Percentiles rank a stretch among this genome's conserved stretches.
Evolutionary conservation across 35 echinoderm and acorn worm species (phyloP).

Genomic region (Lytechinus variegatus): DNA sequence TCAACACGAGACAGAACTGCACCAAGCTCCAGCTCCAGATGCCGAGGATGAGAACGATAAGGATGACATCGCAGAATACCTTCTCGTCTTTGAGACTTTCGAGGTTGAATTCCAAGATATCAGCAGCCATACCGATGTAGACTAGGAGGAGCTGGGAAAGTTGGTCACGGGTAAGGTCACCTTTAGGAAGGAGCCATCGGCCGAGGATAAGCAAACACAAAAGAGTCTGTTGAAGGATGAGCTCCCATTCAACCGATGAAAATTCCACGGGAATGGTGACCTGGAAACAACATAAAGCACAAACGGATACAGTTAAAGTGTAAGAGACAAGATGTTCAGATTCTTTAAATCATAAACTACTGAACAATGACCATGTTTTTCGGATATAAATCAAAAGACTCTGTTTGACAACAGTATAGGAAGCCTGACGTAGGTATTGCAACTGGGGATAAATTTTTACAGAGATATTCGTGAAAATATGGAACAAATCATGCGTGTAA

Average conservation of each 20-base stretch:
- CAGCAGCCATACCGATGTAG: constrained; percentile 94
- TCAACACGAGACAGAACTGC: constrained; percentile 90
- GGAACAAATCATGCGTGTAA: no score
- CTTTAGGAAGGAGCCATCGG: constrained; percentile 93
- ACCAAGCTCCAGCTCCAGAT: constrained; percentile 89
- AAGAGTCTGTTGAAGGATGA: constrained; percentile 72
- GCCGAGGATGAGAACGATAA: constrained; percentile 74
- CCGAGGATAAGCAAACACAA: constrained; percentile 76
- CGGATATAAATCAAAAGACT: no score
- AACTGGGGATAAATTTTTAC: no score
- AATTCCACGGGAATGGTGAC: constrained; percentile 55
- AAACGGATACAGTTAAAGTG: no score
- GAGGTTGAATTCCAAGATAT: constrained; percentile 88
- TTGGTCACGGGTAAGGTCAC: constrained; percentile 79
- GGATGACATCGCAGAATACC: constrained; percentile 72
- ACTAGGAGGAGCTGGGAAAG: constrained; percentile 88
- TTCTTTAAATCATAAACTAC: no score
- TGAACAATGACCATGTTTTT: no score
- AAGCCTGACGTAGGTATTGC: no score
- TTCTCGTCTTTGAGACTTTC: constrained; percentile 80
- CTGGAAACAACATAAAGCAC: constrained; percentile 19
- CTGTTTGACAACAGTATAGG: no score
- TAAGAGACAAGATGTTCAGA: no score
- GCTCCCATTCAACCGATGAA: constrained; percentile 66
- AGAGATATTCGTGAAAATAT: no score